These are phyloP conservation scores for Heteractis magnifica DNA, from an alignment of 92 coral and sea anemone species.

Conservation along the genomic window DNA sequence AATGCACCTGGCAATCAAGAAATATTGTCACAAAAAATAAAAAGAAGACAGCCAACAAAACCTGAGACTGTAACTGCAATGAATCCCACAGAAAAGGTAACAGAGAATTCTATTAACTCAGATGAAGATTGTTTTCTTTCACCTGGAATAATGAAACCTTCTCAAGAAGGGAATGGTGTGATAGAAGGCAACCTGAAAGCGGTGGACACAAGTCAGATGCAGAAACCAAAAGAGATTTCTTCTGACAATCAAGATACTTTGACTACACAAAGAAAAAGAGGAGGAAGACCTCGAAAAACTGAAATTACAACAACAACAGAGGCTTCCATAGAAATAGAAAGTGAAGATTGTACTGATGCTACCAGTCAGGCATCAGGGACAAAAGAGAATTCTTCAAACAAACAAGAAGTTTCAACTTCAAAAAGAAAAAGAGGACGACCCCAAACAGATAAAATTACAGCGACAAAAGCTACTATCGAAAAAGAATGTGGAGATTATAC, in stretches of 20 bases:
- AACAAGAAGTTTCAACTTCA: neutral
- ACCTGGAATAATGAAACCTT: neutral
- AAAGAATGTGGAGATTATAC: too few relatives aligned
- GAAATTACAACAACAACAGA: too few relatives aligned
- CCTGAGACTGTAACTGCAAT: neutral
- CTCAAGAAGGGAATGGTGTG: neutral
- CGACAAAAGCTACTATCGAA: too few relatives aligned
- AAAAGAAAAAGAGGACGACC: neutral
- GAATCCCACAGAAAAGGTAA: neutral
- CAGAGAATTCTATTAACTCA: neutral
- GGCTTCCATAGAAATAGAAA: too few relatives aligned
- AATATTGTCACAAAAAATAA: neutral
- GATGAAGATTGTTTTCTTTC: neutral
- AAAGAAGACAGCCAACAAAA: neutral
- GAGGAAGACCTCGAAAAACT: neutral
- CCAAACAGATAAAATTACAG: neutral
- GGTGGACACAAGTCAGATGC: neutral
- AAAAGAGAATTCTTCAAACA: neutral
- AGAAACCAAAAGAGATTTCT: neutral
- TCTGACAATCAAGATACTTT: neutral
- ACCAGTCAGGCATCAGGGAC: neutral
- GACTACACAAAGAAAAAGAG: too few relatives aligned
- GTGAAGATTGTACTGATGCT: too few relatives aligned
- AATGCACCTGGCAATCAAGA: neutral
- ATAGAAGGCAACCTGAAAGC: neutral